A percentile compares a stretch with the other conserved stretches of the same genome.
phyloP scores from a whole-genome alignment of 1,140 invertebrate species.

The Neodiprion fabricii region DNA sequence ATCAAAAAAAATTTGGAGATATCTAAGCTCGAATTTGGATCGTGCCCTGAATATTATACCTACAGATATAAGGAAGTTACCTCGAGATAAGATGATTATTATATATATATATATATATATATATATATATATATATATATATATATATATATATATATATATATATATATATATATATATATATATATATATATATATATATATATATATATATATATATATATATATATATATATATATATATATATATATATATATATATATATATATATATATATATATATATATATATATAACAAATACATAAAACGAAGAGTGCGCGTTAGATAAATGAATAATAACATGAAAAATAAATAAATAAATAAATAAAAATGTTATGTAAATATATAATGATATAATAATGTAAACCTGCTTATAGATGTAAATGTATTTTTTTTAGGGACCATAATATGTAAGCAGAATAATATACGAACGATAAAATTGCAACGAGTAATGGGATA shows the following conservation, averaged over 20 bases:
- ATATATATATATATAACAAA: background rate
- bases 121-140: background rate
- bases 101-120: background rate
- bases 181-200: background rate
- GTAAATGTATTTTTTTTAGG: conserved; percentile 57
- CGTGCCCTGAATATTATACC: background rate
- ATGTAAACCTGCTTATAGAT: conserved; percentile 53
- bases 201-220: background rate
- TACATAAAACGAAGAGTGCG: background rate
- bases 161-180: background rate
- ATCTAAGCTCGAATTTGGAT: too few relatives aligned
- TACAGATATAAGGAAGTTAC: background rate
- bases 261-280: background rate
- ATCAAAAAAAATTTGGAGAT: conserved; percentile 22
- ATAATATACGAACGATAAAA: conserved; percentile 14
- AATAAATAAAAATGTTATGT: conserved; percentile 38
- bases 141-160: background rate
- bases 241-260: background rate
- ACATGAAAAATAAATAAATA: background rate
- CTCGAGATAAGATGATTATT: background rate
- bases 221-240: background rate
- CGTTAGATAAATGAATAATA: conserved; percentile 1
- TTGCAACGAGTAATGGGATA: background rate
- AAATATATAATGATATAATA: conserved; percentile 42
- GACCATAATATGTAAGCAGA: conserved; percentile 41